Percentiles rank a stretch among this genome's conserved stretches.
Conservation (phyloP, 1,140 invertebrate genomes). For the Dinoponera quadriceps region DNA sequence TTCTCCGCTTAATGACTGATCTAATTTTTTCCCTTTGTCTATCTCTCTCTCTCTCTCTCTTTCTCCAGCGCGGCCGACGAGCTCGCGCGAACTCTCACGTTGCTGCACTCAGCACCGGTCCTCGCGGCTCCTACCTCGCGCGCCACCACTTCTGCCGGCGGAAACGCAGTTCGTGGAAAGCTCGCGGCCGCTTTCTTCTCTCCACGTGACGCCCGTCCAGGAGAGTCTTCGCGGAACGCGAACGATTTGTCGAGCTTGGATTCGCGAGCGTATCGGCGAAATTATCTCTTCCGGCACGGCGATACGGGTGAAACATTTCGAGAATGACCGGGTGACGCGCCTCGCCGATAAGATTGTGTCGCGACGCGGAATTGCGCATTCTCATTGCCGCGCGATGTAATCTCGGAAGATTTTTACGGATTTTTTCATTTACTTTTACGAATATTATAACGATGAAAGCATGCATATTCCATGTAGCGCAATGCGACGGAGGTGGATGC, state of each 20-base stretch:
- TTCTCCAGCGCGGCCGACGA: conserved; percentile 46
- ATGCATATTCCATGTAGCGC: too few relatives aligned
- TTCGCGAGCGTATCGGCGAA: conserved; percentile 16
- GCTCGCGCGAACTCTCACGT: background rate
- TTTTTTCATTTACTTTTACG: too few relatives aligned
- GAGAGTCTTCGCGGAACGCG: conserved; percentile 21
- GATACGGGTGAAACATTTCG: background rate
- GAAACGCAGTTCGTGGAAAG: conserved; percentile 45
- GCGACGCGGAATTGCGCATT: background rate
- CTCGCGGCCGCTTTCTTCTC: conserved; percentile 31
- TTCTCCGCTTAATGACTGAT: conserved; percentile 85
- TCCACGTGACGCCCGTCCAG: conserved; percentile 20
- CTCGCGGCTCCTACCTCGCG: background rate
- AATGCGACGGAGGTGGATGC: too few relatives aligned
- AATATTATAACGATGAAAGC: background rate
- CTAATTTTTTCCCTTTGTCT: conserved; percentile 81
- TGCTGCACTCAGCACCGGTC: conserved; percentile 12
- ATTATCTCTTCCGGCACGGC: conserved; percentile 46
- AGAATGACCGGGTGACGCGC: background rate
- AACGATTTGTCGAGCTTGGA: conserved; percentile 1
- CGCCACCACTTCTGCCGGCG: background rate
- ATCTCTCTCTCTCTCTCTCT: conserved; percentile 60
- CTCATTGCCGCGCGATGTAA: background rate
- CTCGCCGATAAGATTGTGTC: conserved; percentile 23
- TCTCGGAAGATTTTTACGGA: background rate